Conservation (phyloP, 1,140 invertebrate genomes). For the Cotesia chilonis region DNA sequence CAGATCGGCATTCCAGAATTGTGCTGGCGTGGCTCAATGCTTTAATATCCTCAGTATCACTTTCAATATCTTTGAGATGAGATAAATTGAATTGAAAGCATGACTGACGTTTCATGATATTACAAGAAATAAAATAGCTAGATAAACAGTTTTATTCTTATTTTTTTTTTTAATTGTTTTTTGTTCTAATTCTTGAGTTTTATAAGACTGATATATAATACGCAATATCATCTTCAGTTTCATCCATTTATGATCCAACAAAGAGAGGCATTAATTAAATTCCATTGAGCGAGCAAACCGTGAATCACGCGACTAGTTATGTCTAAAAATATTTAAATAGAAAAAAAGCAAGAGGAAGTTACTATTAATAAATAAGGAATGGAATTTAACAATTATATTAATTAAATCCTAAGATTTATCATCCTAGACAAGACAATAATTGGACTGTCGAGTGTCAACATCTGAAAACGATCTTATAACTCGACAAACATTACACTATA, state of each 20-base stretch:
- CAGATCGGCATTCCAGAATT: constrained; percentile 34
- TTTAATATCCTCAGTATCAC: constrained; percentile 1
- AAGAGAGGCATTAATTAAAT: constrained; percentile 29
- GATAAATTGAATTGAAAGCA: background rate
- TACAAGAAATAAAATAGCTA: too few species aligned
- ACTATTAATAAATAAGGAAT: background rate
- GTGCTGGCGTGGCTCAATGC: constrained; percentile 21
- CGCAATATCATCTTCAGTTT: constrained; percentile 4
- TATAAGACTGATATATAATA: background rate
- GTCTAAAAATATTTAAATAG: constrained; percentile 1
- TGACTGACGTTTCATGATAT: background rate
- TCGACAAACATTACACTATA: too few species aligned
- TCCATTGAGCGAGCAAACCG: constrained; percentile 21
- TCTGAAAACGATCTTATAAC: too few species aligned
- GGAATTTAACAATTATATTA: too few species aligned
- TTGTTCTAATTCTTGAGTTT: too few species aligned
- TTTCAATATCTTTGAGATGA: constrained; percentile 1
- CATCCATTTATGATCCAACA: too few species aligned
- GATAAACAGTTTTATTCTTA: too few species aligned
- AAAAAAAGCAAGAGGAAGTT: background rate
- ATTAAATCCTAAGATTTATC: too few species aligned
- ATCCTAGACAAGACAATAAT: too few species aligned
- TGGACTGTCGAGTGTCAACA: too few species aligned
- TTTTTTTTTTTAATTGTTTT: too few species aligned
- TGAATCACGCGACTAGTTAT: constrained; percentile 20